Percentiles rank a stretch among this genome's conserved stretches.
These are phyloP conservation scores for Spea hammondii DNA, from an alignment of 2,797 vertebrate genomes.

Conservation along the genomic window DNA sequence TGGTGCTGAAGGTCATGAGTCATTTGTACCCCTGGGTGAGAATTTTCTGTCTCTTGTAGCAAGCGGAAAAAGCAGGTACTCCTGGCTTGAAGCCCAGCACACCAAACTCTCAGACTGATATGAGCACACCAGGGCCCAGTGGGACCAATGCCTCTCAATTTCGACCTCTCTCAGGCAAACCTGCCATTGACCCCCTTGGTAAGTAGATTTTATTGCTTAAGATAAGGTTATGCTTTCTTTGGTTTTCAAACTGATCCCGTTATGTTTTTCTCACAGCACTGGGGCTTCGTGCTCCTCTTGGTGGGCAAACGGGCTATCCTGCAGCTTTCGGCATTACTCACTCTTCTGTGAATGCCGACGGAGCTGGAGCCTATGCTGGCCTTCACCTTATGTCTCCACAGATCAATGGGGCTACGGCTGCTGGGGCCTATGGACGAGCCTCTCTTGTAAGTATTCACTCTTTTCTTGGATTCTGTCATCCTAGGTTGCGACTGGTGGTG, in stretches of 20 bases:
- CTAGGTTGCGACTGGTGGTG: no score
- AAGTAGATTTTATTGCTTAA: slow-evolving; percentile 43
- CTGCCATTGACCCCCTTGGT: slow-evolving; percentile 79
- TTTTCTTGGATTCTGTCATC: no score
- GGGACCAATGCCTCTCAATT: slow-evolving; percentile 71
- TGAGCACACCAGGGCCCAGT: slow-evolving; percentile 72
- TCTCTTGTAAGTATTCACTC: slow-evolving; percentile 72
- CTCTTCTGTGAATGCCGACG: slow-evolving; percentile 80
- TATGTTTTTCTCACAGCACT: slow-evolving; percentile 68
- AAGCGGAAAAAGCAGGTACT: slow-evolving; percentile 87
- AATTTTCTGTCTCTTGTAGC: slow-evolving; percentile 17
- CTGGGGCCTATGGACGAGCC: slow-evolving; percentile 73
- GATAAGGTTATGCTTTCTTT: background rate
- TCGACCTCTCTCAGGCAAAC: slow-evolving; percentile 71
- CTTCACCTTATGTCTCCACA: slow-evolving; percentile 81
- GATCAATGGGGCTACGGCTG: slow-evolving; percentile 74
- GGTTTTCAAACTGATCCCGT: background rate
- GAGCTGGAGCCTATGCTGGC: slow-evolving; percentile 72
- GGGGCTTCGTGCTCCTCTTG: slow-evolving; percentile 79
- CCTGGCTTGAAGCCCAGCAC: slow-evolving; percentile 86
- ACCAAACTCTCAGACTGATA: slow-evolving; percentile 78
- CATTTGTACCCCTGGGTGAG: no score
- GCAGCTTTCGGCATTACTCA: slow-evolving; percentile 81
- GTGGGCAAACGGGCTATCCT: slow-evolving; percentile 80
- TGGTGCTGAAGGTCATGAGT: no score